Conservation (phyloP, 23 tunicate genomes). For the Botrylloides violaceus region DNA sequence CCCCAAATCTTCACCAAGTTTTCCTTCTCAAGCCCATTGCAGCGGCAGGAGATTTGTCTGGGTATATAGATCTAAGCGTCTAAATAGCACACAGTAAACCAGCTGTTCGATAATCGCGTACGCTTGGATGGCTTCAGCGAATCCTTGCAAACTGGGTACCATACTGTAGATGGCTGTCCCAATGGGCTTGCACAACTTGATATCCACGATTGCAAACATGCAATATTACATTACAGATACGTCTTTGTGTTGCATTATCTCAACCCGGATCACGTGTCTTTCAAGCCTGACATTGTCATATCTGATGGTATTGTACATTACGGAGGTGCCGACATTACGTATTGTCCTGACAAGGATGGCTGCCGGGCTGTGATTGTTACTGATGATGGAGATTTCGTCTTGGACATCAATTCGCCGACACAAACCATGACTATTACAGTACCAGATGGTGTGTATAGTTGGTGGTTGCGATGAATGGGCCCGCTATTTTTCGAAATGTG, state of each 20-base stretch:
- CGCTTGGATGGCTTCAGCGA: no score
- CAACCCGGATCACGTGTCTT: slow-evolving; percentile 60
- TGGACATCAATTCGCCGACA: slow-evolving; percentile 53
- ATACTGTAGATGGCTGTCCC: no score
- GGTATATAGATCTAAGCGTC: no score
- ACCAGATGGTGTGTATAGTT: slow-evolving; percentile 38
- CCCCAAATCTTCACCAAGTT: no score
- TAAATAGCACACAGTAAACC: no score
- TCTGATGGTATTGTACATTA: slow-evolving; percentile 40
- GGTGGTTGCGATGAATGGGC: no score
- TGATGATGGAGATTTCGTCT: slow-evolving; percentile 32
- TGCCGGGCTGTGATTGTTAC: slow-evolving; percentile 65
- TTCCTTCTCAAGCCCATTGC: no score
- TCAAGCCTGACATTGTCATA: slow-evolving; percentile 33
- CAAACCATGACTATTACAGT: slow-evolving; percentile 58
- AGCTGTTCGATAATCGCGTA: no score
- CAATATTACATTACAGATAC: slow-evolving; percentile 30
- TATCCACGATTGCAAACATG: background rate
- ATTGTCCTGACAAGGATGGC: slow-evolving; percentile 66
- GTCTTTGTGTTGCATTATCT: slow-evolving; percentile 70
- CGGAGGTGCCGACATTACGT: slow-evolving; percentile 46
- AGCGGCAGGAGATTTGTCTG: no score
- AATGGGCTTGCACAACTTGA: background rate
- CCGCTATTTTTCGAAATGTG: no score
- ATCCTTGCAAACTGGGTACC: no score